Evolutionary conservation across 2,797 vertebrate species (phyloP), one percentile per base, ranked within the genome.

Genomic region (Mormyrus proboscirostris): DNA sequence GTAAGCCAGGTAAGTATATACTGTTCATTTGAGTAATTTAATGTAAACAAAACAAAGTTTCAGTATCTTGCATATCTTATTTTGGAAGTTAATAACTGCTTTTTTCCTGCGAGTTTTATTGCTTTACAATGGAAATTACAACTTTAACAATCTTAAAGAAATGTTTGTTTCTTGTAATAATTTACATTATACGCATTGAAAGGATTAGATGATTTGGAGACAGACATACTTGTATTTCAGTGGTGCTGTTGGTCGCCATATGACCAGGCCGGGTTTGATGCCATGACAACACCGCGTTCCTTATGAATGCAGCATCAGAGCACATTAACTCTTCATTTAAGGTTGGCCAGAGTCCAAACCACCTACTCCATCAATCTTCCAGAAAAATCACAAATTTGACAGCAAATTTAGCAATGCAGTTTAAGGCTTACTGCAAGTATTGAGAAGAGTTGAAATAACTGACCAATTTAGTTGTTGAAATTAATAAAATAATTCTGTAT

Each of bases 291-390:
- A 93, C 92, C 88, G 90, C 94, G 92, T 94, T 95, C 94, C 94
- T 94, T 89, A 88, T 91, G 90, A 95, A 95, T 92, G 92, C 93
- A 92, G 92, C 93, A 93, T 93, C 91, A 90, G 91, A 93, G 93
- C 91, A 94, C 94, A 95, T 95, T 95, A 95, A 95, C 93, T 96
- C 94, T 95, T 95, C 94, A 94, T 95, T 95, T 94, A 94, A 92
- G 94, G 93, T 90, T 96, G 95, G 95, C 94, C 93, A 88, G 51
- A 91, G 92, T 95, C 95, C 96, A 96, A 93, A 90, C 91, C 88
- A 93, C 94, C 95, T 95, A 95, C 95, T 96, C 96, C 95, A 95
- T 95, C 94, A 96, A 95, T 96, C 95, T 96, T 95, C 96, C 96
- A 96, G 96, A 96, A 95, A 95, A 95, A 95, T 94, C 94, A 95